phyloP scores from a whole-genome alignment of 2,113 vertebrate genomes.

The Aegithalos caudatus region DNA sequence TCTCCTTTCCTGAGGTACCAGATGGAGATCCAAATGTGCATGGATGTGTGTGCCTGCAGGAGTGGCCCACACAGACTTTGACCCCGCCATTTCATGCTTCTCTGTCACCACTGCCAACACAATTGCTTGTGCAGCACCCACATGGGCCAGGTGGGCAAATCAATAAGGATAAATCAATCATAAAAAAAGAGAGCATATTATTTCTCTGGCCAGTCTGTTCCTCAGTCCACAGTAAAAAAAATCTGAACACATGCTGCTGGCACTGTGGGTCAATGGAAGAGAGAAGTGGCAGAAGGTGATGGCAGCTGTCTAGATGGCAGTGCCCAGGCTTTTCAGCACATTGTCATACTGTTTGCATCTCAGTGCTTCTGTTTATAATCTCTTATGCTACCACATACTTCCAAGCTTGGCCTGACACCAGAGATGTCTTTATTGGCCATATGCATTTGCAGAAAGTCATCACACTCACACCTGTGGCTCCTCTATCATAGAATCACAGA shows the following conservation, averaged over 20 bases:
- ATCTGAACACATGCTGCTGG: not conserved
- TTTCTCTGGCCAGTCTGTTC: not conserved
- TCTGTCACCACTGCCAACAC: not conserved
- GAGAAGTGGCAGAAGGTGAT: not conserved
- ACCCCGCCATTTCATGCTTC: fast-evolving
- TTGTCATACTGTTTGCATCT: not conserved
- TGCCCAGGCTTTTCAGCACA: not conserved
- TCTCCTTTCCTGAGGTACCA: not conserved
- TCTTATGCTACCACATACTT: not conserved
- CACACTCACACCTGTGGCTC: not conserved
- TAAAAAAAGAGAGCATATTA: not conserved
- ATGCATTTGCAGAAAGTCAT: not conserved
- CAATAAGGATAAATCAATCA: not conserved
- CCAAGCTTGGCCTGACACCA: not conserved
- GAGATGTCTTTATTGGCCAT: not conserved
- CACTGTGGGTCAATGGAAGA: fast-evolving
- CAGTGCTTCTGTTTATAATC: not conserved
- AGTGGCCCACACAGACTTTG: not conserved
- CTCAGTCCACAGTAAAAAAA: not conserved
- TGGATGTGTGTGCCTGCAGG: not conserved
- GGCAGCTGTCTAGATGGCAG: not conserved
- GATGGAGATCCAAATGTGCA: not conserved
- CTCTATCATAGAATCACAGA: not conserved
- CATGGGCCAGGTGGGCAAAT: not conserved
- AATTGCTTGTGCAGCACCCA: fast-evolving